Evolutionary conservation across 2,113 vertebrate species (phyloP), one percentile per base, ranked within the genome.

Genomic region (Caranx ignobilis): DNA sequence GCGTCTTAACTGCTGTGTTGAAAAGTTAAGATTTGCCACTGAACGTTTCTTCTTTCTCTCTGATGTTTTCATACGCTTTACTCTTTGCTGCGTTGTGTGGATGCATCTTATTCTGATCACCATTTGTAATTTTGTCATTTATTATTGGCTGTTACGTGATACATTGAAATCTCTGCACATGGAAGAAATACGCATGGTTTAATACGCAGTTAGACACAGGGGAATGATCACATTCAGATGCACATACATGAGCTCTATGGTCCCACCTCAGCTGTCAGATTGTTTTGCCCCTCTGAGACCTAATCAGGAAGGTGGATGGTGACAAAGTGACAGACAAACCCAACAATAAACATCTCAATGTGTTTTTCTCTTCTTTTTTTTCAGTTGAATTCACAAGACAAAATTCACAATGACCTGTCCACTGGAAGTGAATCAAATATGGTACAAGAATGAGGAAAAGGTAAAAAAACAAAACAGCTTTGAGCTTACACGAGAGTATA

Each of bases 261-360:
- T 0, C 8, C 0, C 10, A 32, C 12, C 4, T 60, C 0, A 48
- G 0, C 0, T 43, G 10, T 71, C 26, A 26, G 21, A 35, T 39
- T 0, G 5, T 43, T 18, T 8, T 8, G 26, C 3, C 2, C 39
- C 6, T 21, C 16, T 52, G 19, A 71, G 16, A 73, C 1, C 3
- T 13, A 21, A n/a, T 6, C 9, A 2, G 5, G 4, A 34, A 21
- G 13, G 60, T 5, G 5, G 15, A 3, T 18, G 2, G 15, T 13
- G 18, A 35, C n/a, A 15, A 37, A 35, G 26, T 61, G 0, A 61
- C 0, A 31, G 19, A 47, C 11, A 41, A 75, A 75, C 34, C 35
- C 18, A 19, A 9, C 43, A 13, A 37, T 52, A 5, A 5, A 65
- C 11, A 19, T 70, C 1, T 78, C 0, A 1, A 0, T 55, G n/a